Percentiles rank a stretch among this genome's conserved stretches.
phyloP scores from a whole-genome alignment of 2,888 invertebrate genomes.

The Cephus runcator region DNA sequence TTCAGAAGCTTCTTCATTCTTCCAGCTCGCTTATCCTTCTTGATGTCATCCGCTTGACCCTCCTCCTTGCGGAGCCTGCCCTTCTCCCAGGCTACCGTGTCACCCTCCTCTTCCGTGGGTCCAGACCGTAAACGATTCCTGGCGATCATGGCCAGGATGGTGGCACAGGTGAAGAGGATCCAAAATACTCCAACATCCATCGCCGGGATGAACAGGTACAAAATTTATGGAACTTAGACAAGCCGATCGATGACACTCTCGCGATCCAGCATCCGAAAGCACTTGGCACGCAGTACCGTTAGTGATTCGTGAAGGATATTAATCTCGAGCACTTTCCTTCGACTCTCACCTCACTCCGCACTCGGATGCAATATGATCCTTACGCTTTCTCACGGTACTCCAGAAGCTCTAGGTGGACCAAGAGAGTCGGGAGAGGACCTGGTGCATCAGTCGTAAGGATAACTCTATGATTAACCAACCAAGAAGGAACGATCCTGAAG shows the following conservation, averaged over 20 bases:
- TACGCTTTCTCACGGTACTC: neutral
- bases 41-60: neutral
- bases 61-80: neutral
- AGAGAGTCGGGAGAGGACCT: neutral
- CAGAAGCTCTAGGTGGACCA: neutral
- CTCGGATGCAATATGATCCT: neutral
- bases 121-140: constrained; percentile 1
- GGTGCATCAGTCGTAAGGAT: neutral
- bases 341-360: neutral
- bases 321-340: neutral
- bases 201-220: neutral
- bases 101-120: neutral
- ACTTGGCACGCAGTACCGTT: constrained; percentile 1
- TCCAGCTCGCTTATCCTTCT: constrained; percentile 5
- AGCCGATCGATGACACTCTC: neutral
- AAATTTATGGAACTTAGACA: neutral
- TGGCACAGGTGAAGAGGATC: constrained; percentile 24
- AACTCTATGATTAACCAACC: neutral
- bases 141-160: constrained; percentile 20
- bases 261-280: constrained; percentile 2
- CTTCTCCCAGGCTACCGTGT: constrained; percentile 5
- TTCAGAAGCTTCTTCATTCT: constrained; percentile 22
- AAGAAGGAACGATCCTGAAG: neutral
- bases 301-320: neutral
- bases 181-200: constrained; percentile 23